Percentiles rank a stretch among this genome's conserved stretches.
Conservation (phyloP, 2,888 invertebrate genomes). For the Pomacea canaliculata region DNA sequence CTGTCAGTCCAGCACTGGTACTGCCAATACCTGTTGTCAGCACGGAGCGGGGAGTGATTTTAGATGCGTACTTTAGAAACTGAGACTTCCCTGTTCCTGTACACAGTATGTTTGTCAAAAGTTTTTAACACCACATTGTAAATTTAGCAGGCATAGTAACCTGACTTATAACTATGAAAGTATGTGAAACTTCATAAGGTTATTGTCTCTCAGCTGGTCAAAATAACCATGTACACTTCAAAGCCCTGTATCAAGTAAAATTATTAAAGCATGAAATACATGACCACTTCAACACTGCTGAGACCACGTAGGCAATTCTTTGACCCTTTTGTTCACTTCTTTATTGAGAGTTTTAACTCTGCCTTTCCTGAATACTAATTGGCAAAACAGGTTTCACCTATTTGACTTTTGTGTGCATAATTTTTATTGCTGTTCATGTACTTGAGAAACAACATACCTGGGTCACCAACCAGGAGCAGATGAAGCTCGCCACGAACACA, state of each 20-base stretch:
- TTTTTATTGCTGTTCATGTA: too few species aligned
- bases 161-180: background rate
- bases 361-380: too few species aligned
- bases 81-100: slow-evolving; percentile 92
- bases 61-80: slow-evolving; percentile 80
- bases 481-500: slow-evolving; percentile 84
- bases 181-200: background rate
- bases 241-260: too few species aligned
- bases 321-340: too few species aligned
- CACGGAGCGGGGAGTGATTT: slow-evolving; percentile 81
- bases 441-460: slow-evolving; percentile 58
- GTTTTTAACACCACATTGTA: background rate
- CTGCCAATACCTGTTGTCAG: slow-evolving; percentile 89
- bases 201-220: background rate
- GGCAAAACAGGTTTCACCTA: too few species aligned
- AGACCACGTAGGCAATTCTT: too few species aligned
- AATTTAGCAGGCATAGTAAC: background rate
- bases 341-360: too few species aligned
- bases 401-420: too few species aligned
- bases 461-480: slow-evolving; percentile 87
- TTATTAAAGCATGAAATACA: too few species aligned
- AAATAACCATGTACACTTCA: too few species aligned
- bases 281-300: too few species aligned
- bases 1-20: slow-evolving; percentile 89
- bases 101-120: slow-evolving; percentile 18